Evolutionary conservation across 2,113 vertebrate species (phyloP), one percentile per base, ranked within the genome.

Genomic region (Mellivora capensis): DNA sequence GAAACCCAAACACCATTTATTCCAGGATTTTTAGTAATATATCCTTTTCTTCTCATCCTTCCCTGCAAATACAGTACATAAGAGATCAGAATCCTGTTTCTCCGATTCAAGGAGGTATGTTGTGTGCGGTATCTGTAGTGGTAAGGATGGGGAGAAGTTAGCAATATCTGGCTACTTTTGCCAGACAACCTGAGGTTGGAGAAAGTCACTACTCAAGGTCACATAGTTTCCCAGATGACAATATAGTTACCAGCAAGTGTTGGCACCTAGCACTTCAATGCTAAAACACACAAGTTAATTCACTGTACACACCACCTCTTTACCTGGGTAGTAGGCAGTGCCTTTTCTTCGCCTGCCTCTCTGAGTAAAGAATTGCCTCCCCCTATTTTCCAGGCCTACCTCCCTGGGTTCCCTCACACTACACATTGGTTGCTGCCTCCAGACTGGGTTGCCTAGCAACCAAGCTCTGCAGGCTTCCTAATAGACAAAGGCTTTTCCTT

Each of bases 371-470:
- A 95, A 95, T 86, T 95, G 85, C 97, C 97, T 98, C 97, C 97
- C 97, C 96, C 94, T 94, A 89, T 57, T 95, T 96, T 80, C 47
- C 95, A 92, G 93, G 52, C 80, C 71, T 74, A 93, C 96, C 96
- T 98, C 91, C 79, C 98, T 94, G 49, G 59, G 84, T 79, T 91
- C 91, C 67, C 93, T 94, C 64, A 2, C 90, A 95, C 85, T 79
- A 37, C 72, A 82, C 72, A 82, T 71, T 93, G 97, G 97, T 98
- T 97, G 98, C 98, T 98, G 98, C 98, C 98, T 98, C 95, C 27
- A 97, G 97, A 98, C 97, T 94, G 88, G 61, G 99, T 99, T 99
- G 99, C 99, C 95, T 98, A 98, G 99, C 99, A 99, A 99, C 99
- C 93, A 88, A 97, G 97, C 98, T 98, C 97, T 86, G 98, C 97